These are phyloP conservation scores for Empis livida DNA, from an alignment of 2,888 invertebrate genomes.

Conservation along the genomic window DNA sequence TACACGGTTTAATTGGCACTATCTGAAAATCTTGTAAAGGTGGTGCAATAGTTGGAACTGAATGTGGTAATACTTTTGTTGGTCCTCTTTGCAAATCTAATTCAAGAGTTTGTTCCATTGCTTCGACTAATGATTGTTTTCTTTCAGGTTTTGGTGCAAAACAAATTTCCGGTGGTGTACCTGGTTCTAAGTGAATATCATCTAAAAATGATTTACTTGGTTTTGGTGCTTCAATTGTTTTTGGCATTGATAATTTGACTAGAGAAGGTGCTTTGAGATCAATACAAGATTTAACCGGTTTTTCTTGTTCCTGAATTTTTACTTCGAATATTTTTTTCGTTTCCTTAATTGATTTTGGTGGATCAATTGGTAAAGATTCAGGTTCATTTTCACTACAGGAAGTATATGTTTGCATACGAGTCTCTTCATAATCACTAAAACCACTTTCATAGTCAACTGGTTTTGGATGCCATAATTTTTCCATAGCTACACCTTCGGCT, in stretches of 20 bases:
- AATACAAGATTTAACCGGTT: constrained; percentile 18
- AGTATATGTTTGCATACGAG: constrained; percentile 12
- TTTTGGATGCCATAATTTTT: constrained; percentile 48
- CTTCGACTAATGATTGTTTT: constrained; percentile 44
- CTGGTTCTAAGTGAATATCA: constrained; percentile 47
- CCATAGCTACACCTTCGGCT: constrained; percentile 51
- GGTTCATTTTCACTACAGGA: constrained; percentile 11
- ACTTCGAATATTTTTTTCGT: constrained; percentile 23
- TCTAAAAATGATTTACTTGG: constrained; percentile 37
- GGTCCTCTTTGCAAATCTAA: constrained; percentile 40
- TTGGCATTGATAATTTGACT: constrained; percentile 34
- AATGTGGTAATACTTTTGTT: constrained; percentile 40
- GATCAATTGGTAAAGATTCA: constrained; percentile 17
- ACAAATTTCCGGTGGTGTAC: constrained; percentile 53
- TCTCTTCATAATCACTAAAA: constrained; percentile 19
- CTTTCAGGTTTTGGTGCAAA: constrained; percentile 42
- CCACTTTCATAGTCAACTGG: constrained; percentile 21
- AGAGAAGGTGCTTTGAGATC: constrained; percentile 39
- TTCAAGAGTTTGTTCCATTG: constrained; percentile 43
- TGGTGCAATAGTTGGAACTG: constrained; percentile 43
- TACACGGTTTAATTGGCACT: constrained; percentile 26
- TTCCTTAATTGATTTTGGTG: constrained; percentile 21
- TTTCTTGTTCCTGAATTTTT: constrained; percentile 16
- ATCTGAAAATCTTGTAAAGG: constrained; percentile 31
- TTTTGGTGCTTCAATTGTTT: constrained; percentile 15